phyloP scores from a whole-genome alignment of 2,113 vertebrate genomes.

The Myxocyprinus asiaticus region DNA sequence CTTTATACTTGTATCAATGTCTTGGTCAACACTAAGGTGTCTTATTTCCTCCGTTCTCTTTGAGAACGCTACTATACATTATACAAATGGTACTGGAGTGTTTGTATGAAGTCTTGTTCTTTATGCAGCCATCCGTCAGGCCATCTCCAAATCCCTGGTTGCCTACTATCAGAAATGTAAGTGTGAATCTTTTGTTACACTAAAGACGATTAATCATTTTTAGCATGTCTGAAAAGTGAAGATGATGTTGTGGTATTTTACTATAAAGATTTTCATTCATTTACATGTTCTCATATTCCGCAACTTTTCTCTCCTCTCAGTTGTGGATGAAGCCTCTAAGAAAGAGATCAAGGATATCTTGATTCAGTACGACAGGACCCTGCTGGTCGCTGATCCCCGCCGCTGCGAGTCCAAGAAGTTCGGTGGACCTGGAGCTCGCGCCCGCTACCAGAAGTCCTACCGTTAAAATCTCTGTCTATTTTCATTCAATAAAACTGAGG shows the following conservation, averaged over 20 bases:
- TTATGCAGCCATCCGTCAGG: slow-evolving; percentile 91
- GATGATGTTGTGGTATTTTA: too few species aligned
- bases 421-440: slow-evolving; percentile 96
- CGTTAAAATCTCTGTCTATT: slow-evolving; percentile 79
- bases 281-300: too few species aligned
- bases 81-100: too few species aligned
- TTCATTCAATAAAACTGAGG: slow-evolving; percentile 78
- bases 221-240: too few species aligned
- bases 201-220: not conserved
- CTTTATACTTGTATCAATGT: too few species aligned
- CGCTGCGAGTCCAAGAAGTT: slow-evolving; percentile 99
- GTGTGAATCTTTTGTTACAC: slow-evolving; percentile 56
- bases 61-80: too few species aligned
- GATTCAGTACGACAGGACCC: slow-evolving; percentile 96
- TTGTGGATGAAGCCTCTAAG: slow-evolving; percentile 98
- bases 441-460: slow-evolving; percentile 99
- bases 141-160: slow-evolving; percentile 96
- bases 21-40: too few species aligned
- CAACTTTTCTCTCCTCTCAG: slow-evolving; percentile 60
- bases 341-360: slow-evolving; percentile 99
- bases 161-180: slow-evolving; percentile 99
- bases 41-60: too few species aligned
- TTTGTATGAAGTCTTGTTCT: too few species aligned
- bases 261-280: too few species aligned
- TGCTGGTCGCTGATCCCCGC: slow-evolving; percentile 95